Conservation (phyloP, 2,113 vertebrate species). For the Sander vitreus region DNA sequence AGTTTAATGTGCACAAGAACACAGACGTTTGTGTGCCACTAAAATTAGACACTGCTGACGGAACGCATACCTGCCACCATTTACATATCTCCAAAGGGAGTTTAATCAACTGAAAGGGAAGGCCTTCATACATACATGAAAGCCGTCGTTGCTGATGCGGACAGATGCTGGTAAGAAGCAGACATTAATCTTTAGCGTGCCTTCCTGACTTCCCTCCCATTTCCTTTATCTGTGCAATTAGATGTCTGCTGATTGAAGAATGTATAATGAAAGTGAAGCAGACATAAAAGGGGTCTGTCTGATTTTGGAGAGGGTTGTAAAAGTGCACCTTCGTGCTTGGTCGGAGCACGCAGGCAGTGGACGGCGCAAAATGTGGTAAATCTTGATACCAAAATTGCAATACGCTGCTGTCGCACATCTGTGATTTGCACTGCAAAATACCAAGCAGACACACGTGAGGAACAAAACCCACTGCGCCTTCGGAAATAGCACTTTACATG, state of each 20-base stretch:
- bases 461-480: neutral
- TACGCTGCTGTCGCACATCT: neutral
- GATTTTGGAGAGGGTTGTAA: neutral
- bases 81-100: constrained; percentile 12
- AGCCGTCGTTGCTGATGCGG: constrained; percentile 14
- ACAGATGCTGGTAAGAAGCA: constrained; percentile 7
- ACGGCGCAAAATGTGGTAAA: neutral
- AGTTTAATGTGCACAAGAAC: neutral
- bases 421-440: neutral
- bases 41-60: neutral
- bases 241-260: constrained; percentile 26
- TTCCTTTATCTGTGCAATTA: constrained; percentile 11
- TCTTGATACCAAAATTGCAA: neutral
- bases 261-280: constrained; percentile 8
- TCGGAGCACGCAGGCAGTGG: too few species aligned
- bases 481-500: neutral
- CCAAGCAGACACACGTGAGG: neutral
- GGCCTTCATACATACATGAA: constrained; percentile 22
- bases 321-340: neutral
- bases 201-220: neutral
- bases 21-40: neutral
- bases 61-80: neutral
- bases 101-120: constrained; percentile 38
- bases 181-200: neutral
- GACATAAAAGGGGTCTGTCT: neutral